Conservation (phyloP, 2,888 invertebrate species). For the Adelognathus sp. region DNA sequence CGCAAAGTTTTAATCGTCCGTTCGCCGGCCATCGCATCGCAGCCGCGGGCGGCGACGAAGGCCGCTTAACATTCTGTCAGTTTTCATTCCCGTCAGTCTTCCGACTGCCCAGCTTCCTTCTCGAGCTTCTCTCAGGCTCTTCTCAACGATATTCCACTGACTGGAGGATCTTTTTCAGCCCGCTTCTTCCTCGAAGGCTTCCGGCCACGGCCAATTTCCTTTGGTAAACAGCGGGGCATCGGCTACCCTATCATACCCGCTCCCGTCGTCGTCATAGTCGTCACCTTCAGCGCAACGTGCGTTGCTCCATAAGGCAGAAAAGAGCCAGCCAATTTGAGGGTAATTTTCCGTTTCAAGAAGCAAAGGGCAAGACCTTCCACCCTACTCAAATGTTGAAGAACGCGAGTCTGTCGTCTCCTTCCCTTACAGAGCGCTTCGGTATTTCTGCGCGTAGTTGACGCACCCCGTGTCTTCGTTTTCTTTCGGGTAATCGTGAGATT, state of each 20-base stretch:
- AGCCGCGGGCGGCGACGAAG: constrained; percentile 14
- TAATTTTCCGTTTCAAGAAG: constrained; percentile 32
- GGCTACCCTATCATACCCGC: constrained; percentile 16
- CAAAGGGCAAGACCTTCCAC: not conserved
- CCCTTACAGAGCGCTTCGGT: not conserved
- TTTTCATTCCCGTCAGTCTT: constrained; percentile 54
- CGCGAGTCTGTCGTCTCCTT: not conserved
- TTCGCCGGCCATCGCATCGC: constrained; percentile 13
- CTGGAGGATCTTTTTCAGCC: constrained; percentile 2
- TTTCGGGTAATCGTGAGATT: not conserved
- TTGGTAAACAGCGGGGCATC: constrained; percentile 40
- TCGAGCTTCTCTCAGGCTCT: constrained; percentile 35
- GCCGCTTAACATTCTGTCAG: constrained; percentile 53
- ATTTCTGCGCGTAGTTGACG: not conserved
- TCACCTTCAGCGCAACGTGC: not conserved
- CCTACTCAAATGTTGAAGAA: not conserved
- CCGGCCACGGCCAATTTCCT: constrained; percentile 49
- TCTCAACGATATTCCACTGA: not conserved
- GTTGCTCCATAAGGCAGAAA: constrained; percentile 14
- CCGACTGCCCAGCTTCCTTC: constrained; percentile 31
- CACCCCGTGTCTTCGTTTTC: not conserved
- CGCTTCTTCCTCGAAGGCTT: constrained; percentile 14
- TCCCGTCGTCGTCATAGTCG: constrained; percentile 8
- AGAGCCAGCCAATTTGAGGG: constrained; percentile 35
- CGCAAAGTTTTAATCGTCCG: constrained; percentile 53